Evolutionary conservation across 2,797 vertebrate species (phyloP).

Genomic region (Loriculus beryllinus): DNA sequence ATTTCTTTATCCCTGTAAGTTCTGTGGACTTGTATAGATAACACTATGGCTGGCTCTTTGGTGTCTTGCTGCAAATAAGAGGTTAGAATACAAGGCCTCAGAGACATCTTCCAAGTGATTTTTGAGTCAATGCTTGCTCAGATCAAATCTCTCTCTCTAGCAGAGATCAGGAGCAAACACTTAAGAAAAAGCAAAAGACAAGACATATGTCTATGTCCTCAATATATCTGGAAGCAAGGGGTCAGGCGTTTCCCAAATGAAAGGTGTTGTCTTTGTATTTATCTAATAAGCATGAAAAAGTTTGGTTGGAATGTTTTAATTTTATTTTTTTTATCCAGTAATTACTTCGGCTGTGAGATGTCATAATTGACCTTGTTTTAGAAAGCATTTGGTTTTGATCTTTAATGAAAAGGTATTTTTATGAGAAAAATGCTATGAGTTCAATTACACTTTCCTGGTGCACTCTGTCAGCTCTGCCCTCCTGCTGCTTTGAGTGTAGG

Average conservation of each 20-base stretch:
- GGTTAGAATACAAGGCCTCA: neutral
- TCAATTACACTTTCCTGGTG: neutral
- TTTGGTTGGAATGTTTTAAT: neutral
- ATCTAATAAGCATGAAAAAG: neutral
- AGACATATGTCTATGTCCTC: neutral
- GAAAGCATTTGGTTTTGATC: neutral
- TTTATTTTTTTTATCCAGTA: neutral
- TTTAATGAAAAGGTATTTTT: neutral
- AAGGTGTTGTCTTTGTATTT: neutral
- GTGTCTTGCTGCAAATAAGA: neutral
- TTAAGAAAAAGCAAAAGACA: neutral
- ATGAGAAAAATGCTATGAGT: neutral
- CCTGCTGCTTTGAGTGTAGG: neutral
- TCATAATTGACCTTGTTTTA: neutral
- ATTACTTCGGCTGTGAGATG: neutral
- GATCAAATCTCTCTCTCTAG: neutral
- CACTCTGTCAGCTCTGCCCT: neutral
- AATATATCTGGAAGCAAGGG: neutral
- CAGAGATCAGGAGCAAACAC: neutral
- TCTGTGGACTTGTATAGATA: neutral
- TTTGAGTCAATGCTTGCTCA: neutral
- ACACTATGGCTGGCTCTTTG: accelerated
- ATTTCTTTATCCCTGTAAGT: neutral
- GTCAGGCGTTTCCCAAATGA: neutral
- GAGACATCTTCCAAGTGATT: neutral